Evolutionary conservation across 2,797 vertebrate species (phyloP), one percentile per base, ranked within the genome.

Genomic region (Rhinella marina): DNA sequence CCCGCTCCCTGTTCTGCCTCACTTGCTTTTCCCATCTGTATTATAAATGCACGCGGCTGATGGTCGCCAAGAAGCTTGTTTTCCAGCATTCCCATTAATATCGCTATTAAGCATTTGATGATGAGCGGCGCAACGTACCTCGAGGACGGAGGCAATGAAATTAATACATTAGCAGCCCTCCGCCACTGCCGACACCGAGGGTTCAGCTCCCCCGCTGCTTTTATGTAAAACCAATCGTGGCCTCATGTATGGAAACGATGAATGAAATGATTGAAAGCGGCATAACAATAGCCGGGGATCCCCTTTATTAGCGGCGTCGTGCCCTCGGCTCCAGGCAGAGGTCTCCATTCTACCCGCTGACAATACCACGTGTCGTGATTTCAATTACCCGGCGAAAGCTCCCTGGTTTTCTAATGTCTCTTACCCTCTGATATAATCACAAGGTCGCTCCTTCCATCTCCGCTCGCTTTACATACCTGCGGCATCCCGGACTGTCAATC

Each of bases 401-500:
- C 32, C 25, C 57, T 62, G 23, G n/a, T 73, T 75, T 76, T 54
- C 16, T 73, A 66, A 81, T 41, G 79, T 56, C 61, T 82, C 85
- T 50, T 81, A 59, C 77, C 62, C 59, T 76, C 80, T 59, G 83
- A 85, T 76, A 82, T 17, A 82, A 87, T 76, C 80, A 82, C 86
- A 87, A 87, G 86, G 86, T 87, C 86, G 82, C 41, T 14, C 1
- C 50, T 76, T 75, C 72, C 52, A 82, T 76, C 61, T 83, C 73
- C 56, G 66, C 76, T 72, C 68, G 16, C 86, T 82, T 64, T 75
- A 76, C 86, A 81, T 87, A 75, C 56, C 80, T 54, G 32, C 66
- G 9, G 70, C 79, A 73, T 66, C 48, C 54, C 57, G 59, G 73
- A 6, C 73, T 82, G 70, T 87, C 76, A 64, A 41, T 87, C 83